Evolutionary conservation across 37 sponge, comb jelly and placozoan genomes (phyloP).

Genomic region (Agelas oroides): DNA sequence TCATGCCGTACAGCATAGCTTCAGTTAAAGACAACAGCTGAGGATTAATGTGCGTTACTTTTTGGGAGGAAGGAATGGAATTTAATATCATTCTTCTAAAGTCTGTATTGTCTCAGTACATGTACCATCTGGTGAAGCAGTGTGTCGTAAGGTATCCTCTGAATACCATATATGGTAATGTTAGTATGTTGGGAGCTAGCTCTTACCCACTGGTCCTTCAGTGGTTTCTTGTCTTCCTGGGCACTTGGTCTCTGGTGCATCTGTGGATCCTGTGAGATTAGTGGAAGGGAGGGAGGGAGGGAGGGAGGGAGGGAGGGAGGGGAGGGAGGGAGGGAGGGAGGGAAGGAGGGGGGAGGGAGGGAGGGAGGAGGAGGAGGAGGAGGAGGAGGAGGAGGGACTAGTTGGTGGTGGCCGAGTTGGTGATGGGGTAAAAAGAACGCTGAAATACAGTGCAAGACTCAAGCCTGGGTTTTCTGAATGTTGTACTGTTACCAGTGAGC

Average conservation of each 20-base stretch:
- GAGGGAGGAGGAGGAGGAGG: neutral
- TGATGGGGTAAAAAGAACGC: neutral
- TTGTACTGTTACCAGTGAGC: neutral
- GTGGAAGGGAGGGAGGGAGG: neutral
- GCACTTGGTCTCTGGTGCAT: neutral
- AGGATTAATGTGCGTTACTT: too few species aligned
- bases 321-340: neutral
- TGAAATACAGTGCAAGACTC: neutral
- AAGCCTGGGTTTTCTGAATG: too few species aligned
- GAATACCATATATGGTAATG: too few species aligned
- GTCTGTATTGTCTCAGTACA: too few species aligned
- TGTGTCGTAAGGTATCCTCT: too few species aligned
- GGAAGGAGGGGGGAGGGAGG: neutral
- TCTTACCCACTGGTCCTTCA: conserved; percentile 67
- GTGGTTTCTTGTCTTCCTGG: conserved; percentile 11
- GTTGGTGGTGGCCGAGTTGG: neutral
- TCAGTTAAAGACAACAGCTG: too few species aligned
- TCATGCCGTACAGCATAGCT: neutral
- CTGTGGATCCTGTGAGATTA: neutral
- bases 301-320: neutral
- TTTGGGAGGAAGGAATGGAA: too few species aligned
- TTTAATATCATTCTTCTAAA: too few species aligned
- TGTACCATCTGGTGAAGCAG: neutral
- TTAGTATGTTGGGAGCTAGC: too few species aligned
- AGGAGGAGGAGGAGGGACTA: neutral